Conservation (phyloP, 1,140 invertebrate species). For the Euborellia annulipes region DNA sequence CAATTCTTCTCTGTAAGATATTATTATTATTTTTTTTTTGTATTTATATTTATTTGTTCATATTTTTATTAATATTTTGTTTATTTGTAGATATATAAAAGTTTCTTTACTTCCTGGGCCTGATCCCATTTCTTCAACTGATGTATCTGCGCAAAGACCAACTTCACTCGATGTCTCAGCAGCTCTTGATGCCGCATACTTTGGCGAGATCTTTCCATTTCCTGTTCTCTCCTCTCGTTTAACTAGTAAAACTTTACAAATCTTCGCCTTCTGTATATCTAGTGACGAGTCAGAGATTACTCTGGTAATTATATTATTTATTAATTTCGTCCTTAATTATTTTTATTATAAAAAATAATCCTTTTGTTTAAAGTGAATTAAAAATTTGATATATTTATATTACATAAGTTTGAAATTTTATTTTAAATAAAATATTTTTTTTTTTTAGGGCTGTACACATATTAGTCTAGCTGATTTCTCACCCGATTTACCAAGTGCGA, state of each 20-base stretch:
- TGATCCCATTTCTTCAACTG: conserved; percentile 38
- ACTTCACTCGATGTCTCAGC: conserved; percentile 21
- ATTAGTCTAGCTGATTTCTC: conserved; percentile 90
- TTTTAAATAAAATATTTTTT: conserved; percentile 12
- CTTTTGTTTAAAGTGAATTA: conserved; percentile 1
- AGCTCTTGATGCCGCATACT: conserved; percentile 62
- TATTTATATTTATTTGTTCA: conserved; percentile 26
- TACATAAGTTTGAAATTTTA: neutral
- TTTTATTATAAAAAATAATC: neutral
- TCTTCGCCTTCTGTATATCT: conserved; percentile 61
- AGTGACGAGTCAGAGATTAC: conserved; percentile 53
- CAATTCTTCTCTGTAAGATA: conserved; percentile 21
- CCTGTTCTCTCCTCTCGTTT: conserved; percentile 56
- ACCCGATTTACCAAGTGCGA: conserved; percentile 57
- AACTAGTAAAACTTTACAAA: conserved; percentile 72
- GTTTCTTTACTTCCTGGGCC: conserved; percentile 53
- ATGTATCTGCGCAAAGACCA: conserved; percentile 43
- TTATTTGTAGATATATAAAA: conserved; percentile 53
- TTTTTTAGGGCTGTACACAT: conserved; percentile 75
- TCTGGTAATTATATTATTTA: conserved; percentile 44
- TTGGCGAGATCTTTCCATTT: conserved; percentile 64
- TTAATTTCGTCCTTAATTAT: neutral
- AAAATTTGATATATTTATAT: conserved; percentile 8
- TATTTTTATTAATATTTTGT: conserved; percentile 12
- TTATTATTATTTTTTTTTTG: no score